A percentile compares a stretch with the other conserved stretches of the same genome.
Evolutionary conservation across 2,888 invertebrate genomes (phyloP).

Genomic region (Drosophila colorata): DNA sequence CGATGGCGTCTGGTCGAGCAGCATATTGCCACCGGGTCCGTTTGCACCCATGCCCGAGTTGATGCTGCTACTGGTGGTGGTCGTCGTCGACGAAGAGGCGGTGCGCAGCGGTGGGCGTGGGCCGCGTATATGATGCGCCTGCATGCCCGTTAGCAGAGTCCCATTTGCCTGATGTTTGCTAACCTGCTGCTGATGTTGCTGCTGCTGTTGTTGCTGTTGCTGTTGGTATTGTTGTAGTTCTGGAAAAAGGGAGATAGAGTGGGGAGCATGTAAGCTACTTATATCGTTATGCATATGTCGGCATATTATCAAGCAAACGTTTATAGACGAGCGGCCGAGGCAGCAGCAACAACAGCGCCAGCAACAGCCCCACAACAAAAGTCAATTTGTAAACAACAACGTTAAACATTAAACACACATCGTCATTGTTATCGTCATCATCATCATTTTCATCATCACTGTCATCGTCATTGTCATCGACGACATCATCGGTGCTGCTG

Average conservation of each 20-base stretch:
- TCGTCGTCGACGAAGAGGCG: slow-evolving; percentile 81
- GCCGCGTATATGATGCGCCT: slow-evolving; percentile 83
- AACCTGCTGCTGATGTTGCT: slow-evolving; percentile 77
- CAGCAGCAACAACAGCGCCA: slow-evolving; percentile 8
- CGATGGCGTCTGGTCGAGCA: slow-evolving; percentile 81
- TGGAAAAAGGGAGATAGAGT: slow-evolving; percentile 40
- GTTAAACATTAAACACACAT: slow-evolving; percentile 63
- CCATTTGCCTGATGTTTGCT: slow-evolving; percentile 84
- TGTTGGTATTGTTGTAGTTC: slow-evolving; percentile 80
- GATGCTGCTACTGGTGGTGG: slow-evolving; percentile 47
- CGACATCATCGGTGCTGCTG: slow-evolving; percentile 52
- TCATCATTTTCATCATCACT: slow-evolving; percentile 3
- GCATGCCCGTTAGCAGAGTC: slow-evolving; percentile 78
- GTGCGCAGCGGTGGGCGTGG: slow-evolving; percentile 85
- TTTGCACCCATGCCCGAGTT: slow-evolving; percentile 26
- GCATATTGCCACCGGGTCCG: slow-evolving; percentile 42
- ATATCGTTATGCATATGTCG: slow-evolving; percentile 71
- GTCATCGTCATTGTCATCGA: slow-evolving; percentile 32
- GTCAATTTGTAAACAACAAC: slow-evolving; percentile 72
- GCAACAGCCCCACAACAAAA: slow-evolving; percentile 41
- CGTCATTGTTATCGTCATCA: slow-evolving; percentile 18
- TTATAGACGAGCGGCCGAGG: slow-evolving; percentile 47
- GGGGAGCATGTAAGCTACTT: slow-evolving; percentile 63
- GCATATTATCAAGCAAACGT: slow-evolving; percentile 73
- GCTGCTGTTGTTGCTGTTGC: slow-evolving; percentile 62